phyloP scores from a whole-genome alignment of 2,113 vertebrate genomes.

The Casuarius casuarius region DNA sequence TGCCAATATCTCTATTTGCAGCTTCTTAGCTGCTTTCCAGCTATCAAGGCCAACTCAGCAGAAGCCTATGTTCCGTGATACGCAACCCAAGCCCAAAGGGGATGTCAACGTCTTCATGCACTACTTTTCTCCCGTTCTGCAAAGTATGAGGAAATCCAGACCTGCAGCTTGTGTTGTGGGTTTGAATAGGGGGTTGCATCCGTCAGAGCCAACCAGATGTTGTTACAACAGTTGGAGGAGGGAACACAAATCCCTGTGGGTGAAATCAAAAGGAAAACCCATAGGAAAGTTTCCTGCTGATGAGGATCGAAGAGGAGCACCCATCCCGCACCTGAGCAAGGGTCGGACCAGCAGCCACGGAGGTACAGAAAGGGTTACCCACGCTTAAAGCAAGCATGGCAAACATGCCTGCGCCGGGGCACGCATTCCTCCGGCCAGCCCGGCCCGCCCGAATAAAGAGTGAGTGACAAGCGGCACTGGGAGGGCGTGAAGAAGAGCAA shows the following conservation, averaged over 20 bases:
- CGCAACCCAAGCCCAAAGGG: background rate
- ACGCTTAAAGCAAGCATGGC: background rate
- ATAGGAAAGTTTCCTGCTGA: no score
- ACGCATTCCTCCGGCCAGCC: background rate
- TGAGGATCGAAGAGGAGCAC: background rate
- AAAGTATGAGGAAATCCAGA: background rate
- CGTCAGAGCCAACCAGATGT: background rate
- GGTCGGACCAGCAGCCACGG: fast-evolving
- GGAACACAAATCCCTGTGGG: background rate
- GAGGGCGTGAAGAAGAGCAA: background rate
- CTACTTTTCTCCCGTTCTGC: background rate
- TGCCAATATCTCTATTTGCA: background rate
- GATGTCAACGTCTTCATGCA: background rate
- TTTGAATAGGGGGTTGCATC: fast-evolving
- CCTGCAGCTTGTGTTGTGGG: fast-evolving
- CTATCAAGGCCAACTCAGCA: no score
- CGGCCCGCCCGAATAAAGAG: background rate
- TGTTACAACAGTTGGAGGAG: background rate
- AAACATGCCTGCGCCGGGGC: background rate
- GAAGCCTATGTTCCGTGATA: no score
- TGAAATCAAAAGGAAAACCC: background rate
- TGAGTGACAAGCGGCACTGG: background rate
- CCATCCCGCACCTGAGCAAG: fast-evolving
- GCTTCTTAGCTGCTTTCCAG: background rate
- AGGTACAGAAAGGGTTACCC: background rate